Evolutionary conservation across 2,797 vertebrate species (phyloP), one percentile per base, ranked within the genome.

Genomic region (Labeo calbasu): DNA sequence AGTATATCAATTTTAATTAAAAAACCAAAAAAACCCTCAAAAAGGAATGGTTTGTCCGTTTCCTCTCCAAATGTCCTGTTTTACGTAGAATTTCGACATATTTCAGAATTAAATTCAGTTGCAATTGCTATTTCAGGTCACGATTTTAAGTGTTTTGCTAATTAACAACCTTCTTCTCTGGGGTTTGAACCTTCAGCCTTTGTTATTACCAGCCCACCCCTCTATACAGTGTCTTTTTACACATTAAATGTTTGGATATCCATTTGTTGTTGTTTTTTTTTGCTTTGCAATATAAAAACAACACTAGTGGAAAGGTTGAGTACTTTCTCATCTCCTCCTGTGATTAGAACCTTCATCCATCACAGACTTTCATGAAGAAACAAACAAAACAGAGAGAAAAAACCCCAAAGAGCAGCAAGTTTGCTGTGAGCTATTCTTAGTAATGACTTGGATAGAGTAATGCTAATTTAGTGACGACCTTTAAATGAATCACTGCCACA

Each of bases 401-500:
- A 7, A 11, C 3, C 50, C 50, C 50, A n/a, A 78, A 78, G 28
- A 69, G 53, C 19, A 61, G 23, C 72, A 76, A 71, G 71, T 84
- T 82, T 53, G 36, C 57, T 50, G 40, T 72, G 70, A 86, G 78
- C 83, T 73, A 63, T 81, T 82, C 83, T 87, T 77, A 57, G 73
- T 81, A 82, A 81, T 87, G 83, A 75, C 83, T 73, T 77, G 71
- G 83, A 79, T 57, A 71, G 80, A 82, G 83, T 85, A 85, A 87
- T 68, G 79, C 66, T 87, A 82, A 87, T 87, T 84, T 85, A 87
- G 83, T 51, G 21, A 79, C 48, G 83, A 87, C 83, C 83, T 85
- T 85, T 85, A 73, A 87, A 87, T 87, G 73, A 87, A 84, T 85
- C 79, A 87, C 79, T 87, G 83, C 86, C 86, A 85, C 79, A 50